Evolutionary conservation across 2,113 vertebrate species (phyloP).

Genomic region (Tupaia tana): DNA sequence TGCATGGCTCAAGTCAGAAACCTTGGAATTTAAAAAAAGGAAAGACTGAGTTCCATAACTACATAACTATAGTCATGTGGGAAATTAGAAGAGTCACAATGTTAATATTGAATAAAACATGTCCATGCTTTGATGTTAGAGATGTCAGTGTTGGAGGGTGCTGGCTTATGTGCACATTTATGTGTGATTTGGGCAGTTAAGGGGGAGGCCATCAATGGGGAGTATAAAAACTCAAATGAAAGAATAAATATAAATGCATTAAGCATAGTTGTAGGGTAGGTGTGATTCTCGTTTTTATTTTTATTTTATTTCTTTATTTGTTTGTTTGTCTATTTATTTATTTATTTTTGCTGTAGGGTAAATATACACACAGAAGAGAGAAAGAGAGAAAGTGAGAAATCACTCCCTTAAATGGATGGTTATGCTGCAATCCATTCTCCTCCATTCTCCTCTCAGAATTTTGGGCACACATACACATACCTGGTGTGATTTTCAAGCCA

Average conservation of each 20-base stretch:
- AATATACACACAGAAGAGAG: too few species aligned
- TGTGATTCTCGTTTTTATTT: not conserved
- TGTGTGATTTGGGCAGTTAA: not conserved
- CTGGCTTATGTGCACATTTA: not conserved
- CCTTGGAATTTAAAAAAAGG: not conserved
- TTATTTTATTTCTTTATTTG: not conserved
- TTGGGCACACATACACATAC: too few species aligned
- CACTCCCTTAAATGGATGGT: too few species aligned
- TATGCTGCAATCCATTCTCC: too few species aligned
- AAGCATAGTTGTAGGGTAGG: not conserved
- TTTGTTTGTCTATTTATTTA: too few species aligned
- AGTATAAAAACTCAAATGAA: not conserved
- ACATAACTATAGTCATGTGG: not conserved
- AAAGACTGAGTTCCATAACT: not conserved
- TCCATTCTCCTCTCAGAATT: too few species aligned
- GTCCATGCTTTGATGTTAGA: not conserved
- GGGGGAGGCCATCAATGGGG: fast-evolving
- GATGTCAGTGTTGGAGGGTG: not conserved
- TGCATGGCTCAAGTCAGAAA: not conserved
- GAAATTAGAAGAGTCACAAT: not conserved
- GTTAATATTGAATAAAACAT: not conserved
- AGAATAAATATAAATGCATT: not conserved
- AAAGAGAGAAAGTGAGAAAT: too few species aligned
- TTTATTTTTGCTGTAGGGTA: too few species aligned
- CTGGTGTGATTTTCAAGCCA: too few species aligned